Evolutionary conservation across 2,888 invertebrate species (phyloP).

Genomic region (Arrhopalites spinosus): DNA sequence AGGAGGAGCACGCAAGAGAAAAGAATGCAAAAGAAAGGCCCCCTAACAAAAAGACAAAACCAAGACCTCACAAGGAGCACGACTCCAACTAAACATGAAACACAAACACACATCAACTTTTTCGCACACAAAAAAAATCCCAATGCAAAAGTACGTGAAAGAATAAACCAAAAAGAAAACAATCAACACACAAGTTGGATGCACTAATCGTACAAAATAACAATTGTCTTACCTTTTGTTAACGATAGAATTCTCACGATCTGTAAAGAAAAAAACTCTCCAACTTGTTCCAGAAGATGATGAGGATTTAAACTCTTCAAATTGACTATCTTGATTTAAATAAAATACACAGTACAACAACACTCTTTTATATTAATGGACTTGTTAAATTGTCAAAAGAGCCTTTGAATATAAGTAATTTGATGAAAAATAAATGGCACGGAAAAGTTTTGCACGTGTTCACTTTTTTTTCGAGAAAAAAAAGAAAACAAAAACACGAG

Average conservation of each 20-base stretch:
- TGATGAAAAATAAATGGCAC: not conserved
- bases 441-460: not conserved
- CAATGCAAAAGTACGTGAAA: not conserved
- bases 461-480: not conserved
- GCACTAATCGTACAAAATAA: conserved; percentile 4
- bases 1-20: conserved; percentile 16
- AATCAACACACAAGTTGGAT: not conserved
- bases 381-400: too few species aligned
- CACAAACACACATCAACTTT: not conserved
- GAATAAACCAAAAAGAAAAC: not conserved
- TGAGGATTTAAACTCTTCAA: too few species aligned
- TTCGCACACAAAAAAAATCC: not conserved
- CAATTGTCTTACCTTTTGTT: conserved; percentile 14
- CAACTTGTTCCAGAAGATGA: too few species aligned
- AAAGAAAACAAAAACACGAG: not conserved
- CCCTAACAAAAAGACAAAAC: not conserved
- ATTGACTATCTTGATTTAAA: too few species aligned
- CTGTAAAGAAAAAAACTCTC: too few species aligned
- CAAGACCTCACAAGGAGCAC: conserved; percentile 17
- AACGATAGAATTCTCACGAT: conserved; percentile 14
- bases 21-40: not conserved
- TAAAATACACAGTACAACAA: too few species aligned
- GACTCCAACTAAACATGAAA: conserved; percentile 11
- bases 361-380: too few species aligned
- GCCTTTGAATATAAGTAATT: too few species aligned